Conservation (phyloP, 1,140 invertebrate species). For the Semibalanus balanoides region DNA sequence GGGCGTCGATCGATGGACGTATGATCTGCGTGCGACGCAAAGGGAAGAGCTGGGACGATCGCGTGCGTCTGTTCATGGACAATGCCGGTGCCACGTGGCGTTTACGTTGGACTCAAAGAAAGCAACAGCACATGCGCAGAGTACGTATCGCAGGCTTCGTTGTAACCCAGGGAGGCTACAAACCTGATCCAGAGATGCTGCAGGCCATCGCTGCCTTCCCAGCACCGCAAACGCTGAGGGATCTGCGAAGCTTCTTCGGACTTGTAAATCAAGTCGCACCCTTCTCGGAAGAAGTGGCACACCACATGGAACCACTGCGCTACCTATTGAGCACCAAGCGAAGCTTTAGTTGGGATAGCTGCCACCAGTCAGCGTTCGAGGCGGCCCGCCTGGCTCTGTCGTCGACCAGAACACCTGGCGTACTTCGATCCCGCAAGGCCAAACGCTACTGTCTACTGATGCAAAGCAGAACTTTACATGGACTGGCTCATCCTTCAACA, state of each 20-base stretch:
- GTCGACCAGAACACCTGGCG: conserved; percentile 1
- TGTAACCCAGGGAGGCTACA: not conserved
- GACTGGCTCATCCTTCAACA: conserved; percentile 4
- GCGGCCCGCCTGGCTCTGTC: conserved; percentile 1
- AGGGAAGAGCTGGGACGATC: not conserved
- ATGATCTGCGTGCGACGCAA: conserved; percentile 14
- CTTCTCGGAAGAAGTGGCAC: conserved; percentile 6
- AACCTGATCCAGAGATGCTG: not conserved
- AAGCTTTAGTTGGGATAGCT: not conserved
- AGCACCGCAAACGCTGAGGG: conserved; percentile 6
- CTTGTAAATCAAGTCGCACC: conserved; percentile 11
- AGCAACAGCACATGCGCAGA: not conserved
- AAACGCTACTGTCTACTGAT: not conserved
- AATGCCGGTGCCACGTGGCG: not conserved
- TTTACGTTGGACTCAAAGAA: not conserved
- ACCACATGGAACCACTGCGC: not conserved
- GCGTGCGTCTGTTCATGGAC: not conserved
- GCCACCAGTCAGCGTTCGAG: not conserved
- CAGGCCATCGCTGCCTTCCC: conserved; percentile 5
- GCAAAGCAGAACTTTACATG: conserved; percentile 3
- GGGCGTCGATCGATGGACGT: no score
- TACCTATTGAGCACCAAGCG: conserved; percentile 5
- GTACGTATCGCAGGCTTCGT: conserved; percentile 4
- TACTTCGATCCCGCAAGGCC: conserved; percentile 2
- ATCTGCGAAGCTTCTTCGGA: conserved; percentile 10